phyloP scores from a whole-genome alignment of 2,113 vertebrate genomes.

The Danio rerio region DNA sequence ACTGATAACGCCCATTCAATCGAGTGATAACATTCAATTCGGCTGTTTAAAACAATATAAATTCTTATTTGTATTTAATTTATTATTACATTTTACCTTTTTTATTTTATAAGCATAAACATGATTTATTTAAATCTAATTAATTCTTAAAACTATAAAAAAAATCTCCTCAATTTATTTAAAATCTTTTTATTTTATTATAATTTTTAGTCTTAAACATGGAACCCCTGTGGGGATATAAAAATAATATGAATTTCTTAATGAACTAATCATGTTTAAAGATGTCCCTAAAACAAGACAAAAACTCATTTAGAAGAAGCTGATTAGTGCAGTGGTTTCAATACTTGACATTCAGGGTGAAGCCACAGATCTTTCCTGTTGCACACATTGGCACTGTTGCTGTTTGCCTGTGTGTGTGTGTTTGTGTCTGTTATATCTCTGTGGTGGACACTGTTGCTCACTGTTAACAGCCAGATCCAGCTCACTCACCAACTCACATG shows the following conservation, averaged over 20 bases:
- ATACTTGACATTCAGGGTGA: background rate
- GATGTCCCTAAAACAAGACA: background rate
- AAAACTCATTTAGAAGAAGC: background rate
- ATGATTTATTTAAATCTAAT: no score
- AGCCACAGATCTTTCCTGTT: constrained; percentile 32
- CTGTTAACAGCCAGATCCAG: constrained; percentile 34
- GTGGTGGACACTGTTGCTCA: constrained; percentile 33
- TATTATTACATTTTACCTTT: no score
- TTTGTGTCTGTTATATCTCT: constrained; percentile 16
- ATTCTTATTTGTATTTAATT: no score
- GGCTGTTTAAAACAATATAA: no score
- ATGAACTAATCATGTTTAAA: background rate
- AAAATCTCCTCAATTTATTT: no score
- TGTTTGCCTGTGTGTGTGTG: background rate
- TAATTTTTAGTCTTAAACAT: no score
- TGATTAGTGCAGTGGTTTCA: background rate
- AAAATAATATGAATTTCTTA: background rate
- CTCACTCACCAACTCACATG: constrained; percentile 17
- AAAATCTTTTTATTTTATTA: no score
- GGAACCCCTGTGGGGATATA: no score
- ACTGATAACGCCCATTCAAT: no score
- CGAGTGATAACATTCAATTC: no score
- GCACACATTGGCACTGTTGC: constrained; percentile 14
- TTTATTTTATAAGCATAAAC: background rate
- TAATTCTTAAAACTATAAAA: background rate